A percentile compares a stretch with the other conserved stretches of the same genome.
These are phyloP conservation scores for Stegophylla sp. DNA, from an alignment of 2,888 invertebrate species.

Conservation along the genomic window DNA sequence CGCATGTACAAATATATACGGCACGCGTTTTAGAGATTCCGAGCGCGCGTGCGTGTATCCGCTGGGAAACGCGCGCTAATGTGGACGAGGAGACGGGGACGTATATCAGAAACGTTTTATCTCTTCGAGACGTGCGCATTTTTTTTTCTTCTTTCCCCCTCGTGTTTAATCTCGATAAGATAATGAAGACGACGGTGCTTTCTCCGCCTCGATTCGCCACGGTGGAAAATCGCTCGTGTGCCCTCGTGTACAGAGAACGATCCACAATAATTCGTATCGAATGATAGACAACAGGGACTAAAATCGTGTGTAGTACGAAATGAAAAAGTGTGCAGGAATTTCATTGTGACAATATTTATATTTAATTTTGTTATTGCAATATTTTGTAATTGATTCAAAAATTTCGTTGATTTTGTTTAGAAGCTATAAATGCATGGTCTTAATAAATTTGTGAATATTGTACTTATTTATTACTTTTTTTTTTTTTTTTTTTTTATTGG, in stretches of 20 bases:
- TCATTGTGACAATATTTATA: no score
- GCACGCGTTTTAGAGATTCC: neutral
- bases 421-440: no score
- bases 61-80: neutral
- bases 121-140: constrained; percentile 14
- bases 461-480: no score
- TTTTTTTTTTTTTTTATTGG: no score
- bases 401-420: no score
- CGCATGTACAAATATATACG: neutral
- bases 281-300: no score
- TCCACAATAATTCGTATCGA: no score
- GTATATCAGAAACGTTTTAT: constrained; percentile 13
- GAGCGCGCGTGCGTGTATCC: neutral
- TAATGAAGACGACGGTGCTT: neutral
- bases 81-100: neutral
- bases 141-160: neutral
- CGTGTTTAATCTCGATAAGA: constrained; percentile 14
- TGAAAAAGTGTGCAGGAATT: no score
- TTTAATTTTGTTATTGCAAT: no score
- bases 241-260: neutral
- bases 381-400: no score
- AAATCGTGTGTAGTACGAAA: no score
- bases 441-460: no score
- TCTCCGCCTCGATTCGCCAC: neutral
- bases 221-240: neutral